Evolutionary conservation across 2,888 invertebrate genomes (phyloP).

Genomic region (Cataglyphis albicans): DNA sequence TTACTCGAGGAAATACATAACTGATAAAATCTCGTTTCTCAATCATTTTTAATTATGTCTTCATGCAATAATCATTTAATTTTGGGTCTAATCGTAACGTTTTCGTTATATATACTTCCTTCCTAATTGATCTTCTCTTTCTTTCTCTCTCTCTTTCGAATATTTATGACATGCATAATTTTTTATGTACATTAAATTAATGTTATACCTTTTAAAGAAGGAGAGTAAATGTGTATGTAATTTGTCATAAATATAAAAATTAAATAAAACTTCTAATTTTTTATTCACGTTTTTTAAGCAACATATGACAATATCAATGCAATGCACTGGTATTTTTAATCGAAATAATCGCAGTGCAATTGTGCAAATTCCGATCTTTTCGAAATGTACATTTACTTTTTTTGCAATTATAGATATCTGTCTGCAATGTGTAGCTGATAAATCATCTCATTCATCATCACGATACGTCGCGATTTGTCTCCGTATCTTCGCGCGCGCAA

Average conservation of each 20-base stretch:
- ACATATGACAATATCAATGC: neutral
- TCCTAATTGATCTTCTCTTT: neutral
- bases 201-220: neutral
- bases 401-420: neutral
- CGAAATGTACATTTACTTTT: neutral
- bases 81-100: neutral
- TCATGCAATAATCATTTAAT: neutral
- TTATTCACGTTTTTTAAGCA: neutral
- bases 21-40: neutral
- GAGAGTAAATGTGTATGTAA: neutral
- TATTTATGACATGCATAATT: neutral
- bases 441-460: conserved; percentile 21
- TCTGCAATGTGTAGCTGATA: neutral
- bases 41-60: neutral
- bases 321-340: neutral
- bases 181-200: neutral
- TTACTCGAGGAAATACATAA: neutral
- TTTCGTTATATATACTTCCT: neutral
- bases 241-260: neutral
- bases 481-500: neutral
- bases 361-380: neutral
- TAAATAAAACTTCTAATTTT: neutral
- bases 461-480: neutral
- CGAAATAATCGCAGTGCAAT: neutral
- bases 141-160: neutral